Base-by-base conservation (phyloP, 2,888 invertebrate genomes). In the Cryptops parisi region DNA sequence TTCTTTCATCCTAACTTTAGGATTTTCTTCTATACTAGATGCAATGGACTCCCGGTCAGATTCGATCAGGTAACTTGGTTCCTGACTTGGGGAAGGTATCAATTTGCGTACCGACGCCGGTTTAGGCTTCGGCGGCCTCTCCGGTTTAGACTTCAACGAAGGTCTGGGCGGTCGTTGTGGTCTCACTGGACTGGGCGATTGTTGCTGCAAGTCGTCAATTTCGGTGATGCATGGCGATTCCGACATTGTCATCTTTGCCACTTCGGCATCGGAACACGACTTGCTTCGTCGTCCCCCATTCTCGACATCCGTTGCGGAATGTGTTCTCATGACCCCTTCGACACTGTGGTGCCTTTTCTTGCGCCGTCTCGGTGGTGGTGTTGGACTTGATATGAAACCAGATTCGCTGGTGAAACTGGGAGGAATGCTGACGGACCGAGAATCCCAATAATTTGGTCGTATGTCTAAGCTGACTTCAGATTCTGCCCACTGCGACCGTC, bases 341-440 rank as follows among this genome's bases (percentile, higher is more conserved):
- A 21, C 25, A 41, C 51, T 51, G 23, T 38, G 41, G 43, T 33
- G 33, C 6, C 51, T 9, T 17, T 43, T 43, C 21, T 41, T 41
- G 2, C 26, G 41, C 9, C 15, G 23, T 9, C 51, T 24, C 3
- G 51, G 51, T 2, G 51, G 51, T 15, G 51, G 51, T 24, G 51
- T 51, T 1, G 51, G 51, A 43, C 51, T 51, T 25, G 41, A 43
- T 17, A 51, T 21, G 15, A 49, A 43, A 3, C 51, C 51, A 2
- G 51, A 51, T 19, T 51, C 51, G 19, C 51, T 51, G n/a, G 51
- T 51, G 3, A 41, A 19, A 25, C 41, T 51, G 4, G 22, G 43
- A 9, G 24, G 17, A 40, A 41, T 17, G 24, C 24, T 41, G 4
- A 27, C 33, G 2, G 43, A 41, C 6, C 43, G 33, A 41, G 43